Conservation (phyloP, 2,113 vertebrate species). For the Sphyrna mokarran region DNA sequence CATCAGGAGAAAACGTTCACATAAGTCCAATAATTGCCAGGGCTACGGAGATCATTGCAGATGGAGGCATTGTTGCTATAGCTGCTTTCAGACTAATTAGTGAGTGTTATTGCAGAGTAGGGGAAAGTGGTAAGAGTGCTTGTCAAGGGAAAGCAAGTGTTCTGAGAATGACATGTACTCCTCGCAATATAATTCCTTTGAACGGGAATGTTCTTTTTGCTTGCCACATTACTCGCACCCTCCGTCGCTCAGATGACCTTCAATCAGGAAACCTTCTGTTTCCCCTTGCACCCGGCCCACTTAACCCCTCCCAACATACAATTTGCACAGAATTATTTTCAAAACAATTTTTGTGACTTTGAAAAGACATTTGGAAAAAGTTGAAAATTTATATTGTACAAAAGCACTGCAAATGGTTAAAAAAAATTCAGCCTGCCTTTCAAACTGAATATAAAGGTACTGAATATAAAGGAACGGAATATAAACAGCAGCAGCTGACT, state of each 20-base stretch:
- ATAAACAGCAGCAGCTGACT: neutral
- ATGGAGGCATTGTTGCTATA: neutral
- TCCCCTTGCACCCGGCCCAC: neutral
- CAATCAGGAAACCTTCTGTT: neutral
- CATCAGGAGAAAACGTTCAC: neutral
- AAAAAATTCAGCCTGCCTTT: neutral
- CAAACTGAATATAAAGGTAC: neutral
- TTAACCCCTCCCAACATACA: neutral
- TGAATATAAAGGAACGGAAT: neutral
- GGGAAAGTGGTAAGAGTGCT: neutral
- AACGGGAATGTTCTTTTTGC: neutral
- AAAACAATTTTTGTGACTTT: neutral
- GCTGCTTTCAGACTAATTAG: neutral
- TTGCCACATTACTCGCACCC: neutral
- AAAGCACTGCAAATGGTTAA: neutral
- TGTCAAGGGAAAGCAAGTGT: neutral
- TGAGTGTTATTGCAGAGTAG: neutral
- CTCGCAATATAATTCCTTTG: neutral
- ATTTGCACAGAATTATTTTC: neutral
- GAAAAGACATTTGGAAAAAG: neutral
- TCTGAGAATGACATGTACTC: neutral
- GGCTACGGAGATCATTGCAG: neutral
- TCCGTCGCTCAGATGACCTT: neutral
- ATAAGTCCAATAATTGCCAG: neutral
- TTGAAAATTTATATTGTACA: neutral